phyloP scores from a whole-genome alignment of 1,140 invertebrate genomes.

The Trichonephila inaurata region DNA sequence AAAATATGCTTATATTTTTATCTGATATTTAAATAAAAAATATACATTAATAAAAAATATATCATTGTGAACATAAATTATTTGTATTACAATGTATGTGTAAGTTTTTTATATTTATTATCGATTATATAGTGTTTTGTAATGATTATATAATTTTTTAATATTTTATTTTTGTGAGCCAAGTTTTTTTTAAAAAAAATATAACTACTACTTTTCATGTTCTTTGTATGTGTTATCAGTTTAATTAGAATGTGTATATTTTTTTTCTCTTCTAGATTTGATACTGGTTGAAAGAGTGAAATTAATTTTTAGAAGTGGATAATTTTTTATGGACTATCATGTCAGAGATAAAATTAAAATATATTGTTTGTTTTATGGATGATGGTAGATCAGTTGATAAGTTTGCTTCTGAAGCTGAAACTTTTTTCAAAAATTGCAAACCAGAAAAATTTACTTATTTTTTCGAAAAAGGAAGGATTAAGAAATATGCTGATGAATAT shows the following conservation, averaged over 20 bases:
- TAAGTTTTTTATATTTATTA: too few relatives aligned
- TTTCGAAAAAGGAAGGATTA: background rate
- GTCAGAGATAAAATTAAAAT: conserved; percentile 40
- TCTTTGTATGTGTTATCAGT: too few relatives aligned
- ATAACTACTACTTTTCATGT: too few relatives aligned
- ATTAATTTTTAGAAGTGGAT: background rate
- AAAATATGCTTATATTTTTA: too few relatives aligned
- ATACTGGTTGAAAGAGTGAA: background rate
- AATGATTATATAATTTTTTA: too few relatives aligned
- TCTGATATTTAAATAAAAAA: too few relatives aligned
- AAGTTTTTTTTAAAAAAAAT: too few relatives aligned
- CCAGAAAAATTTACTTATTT: conserved; percentile 15
- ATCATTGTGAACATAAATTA: too few relatives aligned
- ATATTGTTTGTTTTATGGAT: conserved; percentile 52
- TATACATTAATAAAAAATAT: too few relatives aligned
- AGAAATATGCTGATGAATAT: conserved; percentile 6
- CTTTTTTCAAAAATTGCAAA: conserved; percentile 43
- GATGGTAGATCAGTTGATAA: background rate
- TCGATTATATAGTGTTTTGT: too few relatives aligned
- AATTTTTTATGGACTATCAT: background rate
- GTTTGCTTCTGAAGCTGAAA: conserved; percentile 14
- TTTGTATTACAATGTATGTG: too few relatives aligned
- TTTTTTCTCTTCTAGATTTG: background rate
- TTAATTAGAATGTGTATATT: background rate
- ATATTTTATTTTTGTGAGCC: too few relatives aligned